These are phyloP conservation scores for Fragum whitleyi DNA, from an alignment of 2,888 invertebrate species.

Conservation along the genomic window DNA sequence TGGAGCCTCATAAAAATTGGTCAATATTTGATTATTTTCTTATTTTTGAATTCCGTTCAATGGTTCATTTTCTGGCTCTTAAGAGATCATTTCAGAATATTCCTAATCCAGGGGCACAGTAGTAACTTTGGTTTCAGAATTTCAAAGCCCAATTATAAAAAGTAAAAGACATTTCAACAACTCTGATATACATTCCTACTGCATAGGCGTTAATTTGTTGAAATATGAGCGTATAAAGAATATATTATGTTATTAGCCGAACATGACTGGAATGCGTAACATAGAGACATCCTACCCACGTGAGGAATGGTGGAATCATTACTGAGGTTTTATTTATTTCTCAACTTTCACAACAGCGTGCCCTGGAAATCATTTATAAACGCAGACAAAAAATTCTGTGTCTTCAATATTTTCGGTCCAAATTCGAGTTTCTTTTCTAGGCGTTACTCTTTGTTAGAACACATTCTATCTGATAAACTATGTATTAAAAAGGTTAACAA, in stretches of 20 bases:
- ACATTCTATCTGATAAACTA: too few species aligned
- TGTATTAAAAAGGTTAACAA: too few species aligned
- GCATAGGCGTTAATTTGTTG: slow-evolving; percentile 61
- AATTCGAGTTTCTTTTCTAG: too few species aligned
- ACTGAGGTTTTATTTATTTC: neutral
- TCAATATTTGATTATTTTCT: too few species aligned
- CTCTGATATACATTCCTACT: neutral
- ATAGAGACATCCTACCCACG: slow-evolving; percentile 12
- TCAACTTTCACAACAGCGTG: neutral
- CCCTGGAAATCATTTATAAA: neutral
- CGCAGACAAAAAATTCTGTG: too few species aligned
- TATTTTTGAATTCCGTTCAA: too few species aligned
- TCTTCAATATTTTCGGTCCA: too few species aligned
- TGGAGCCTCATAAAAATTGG: too few species aligned
- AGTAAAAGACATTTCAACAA: neutral
- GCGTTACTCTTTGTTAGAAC: too few species aligned
- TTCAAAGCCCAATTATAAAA: neutral
- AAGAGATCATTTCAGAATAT: too few species aligned
- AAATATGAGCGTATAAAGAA: slow-evolving; percentile 58
- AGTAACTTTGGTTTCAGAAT: neutral
- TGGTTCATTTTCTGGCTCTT: too few species aligned
- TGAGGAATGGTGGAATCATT: slow-evolving; percentile 32
- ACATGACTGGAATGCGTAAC: slow-evolving; percentile 36
- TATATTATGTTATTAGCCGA: slow-evolving; percentile 54
- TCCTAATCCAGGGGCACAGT: too few species aligned